A percentile compares a stretch with the other conserved stretches of the same genome.
These are phyloP conservation scores for Mormyrus lacerda DNA, from an alignment of 2,113 vertebrate genomes.

Conservation along the genomic window DNA sequence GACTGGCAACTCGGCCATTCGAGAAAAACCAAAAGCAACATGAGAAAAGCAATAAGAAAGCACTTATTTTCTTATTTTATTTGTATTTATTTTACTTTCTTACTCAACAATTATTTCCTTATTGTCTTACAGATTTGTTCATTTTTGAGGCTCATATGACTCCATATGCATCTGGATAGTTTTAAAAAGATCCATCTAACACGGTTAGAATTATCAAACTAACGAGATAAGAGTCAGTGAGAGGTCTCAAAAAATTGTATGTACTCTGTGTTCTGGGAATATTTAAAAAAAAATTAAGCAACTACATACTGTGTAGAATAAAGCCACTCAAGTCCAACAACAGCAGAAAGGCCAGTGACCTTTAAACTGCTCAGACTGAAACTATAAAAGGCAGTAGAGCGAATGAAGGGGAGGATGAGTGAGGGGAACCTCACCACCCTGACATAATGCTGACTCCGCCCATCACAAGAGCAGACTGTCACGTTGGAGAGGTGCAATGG, in stretches of 20 bases:
- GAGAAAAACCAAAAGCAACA: background rate
- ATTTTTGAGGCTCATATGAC: background rate
- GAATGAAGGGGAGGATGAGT: conserved; percentile 31
- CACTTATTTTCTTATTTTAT: background rate
- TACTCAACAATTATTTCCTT: background rate
- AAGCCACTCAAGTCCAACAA: background rate
- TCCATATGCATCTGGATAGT: background rate
- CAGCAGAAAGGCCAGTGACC: conserved; percentile 15
- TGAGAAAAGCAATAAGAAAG: background rate
- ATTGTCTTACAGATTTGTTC: background rate
- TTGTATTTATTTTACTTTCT: background rate
- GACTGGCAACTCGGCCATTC: too few relatives aligned
- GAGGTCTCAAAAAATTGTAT: background rate
- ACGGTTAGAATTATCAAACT: background rate
- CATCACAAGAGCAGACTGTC: background rate
- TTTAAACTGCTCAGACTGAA: conserved; percentile 31
- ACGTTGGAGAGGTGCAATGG: background rate
- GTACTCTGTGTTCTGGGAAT: background rate
- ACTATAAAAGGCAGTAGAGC: conserved; percentile 28
- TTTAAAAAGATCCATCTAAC: background rate
- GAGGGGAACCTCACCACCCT: background rate
- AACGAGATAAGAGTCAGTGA: background rate
- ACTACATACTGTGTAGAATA: background rate
- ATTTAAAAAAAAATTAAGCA: background rate
- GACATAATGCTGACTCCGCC: background rate